A percentile compares a stretch with the other conserved stretches of the same genome.
These are phyloP conservation scores for Actenoides lindsayi DNA, from an alignment of 2,113 vertebrate species.

Conservation along the genomic window DNA sequence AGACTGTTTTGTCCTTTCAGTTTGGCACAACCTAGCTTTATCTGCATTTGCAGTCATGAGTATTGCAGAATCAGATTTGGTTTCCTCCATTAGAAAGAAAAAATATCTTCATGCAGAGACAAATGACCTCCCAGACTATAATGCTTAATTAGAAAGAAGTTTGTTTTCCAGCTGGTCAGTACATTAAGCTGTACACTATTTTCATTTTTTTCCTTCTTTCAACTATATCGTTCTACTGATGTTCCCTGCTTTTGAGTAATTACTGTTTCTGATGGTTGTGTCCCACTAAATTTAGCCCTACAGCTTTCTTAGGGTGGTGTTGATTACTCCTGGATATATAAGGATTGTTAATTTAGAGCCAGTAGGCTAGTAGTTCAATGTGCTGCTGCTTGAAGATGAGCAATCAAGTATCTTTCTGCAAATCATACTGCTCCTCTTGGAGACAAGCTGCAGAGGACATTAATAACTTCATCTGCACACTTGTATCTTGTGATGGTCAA, in stretches of 20 bases:
- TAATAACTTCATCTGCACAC: background rate
- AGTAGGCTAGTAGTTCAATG: background rate
- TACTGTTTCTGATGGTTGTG: background rate
- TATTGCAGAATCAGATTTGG: background rate
- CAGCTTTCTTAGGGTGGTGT: background rate
- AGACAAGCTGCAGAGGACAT: background rate
- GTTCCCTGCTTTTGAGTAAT: background rate
- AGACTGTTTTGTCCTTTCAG: background rate
- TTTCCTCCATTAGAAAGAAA: background rate
- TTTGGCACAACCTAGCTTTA: background rate
- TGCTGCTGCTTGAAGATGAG: background rate
- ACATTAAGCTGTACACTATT: background rate
- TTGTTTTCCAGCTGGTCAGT: background rate
- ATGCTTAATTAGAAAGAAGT: background rate
- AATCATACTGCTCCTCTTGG: background rate
- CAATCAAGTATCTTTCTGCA: background rate
- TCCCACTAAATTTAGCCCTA: background rate
- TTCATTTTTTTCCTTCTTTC: background rate
- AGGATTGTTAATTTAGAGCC: background rate
- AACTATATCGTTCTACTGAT: background rate
- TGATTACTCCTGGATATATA: background rate
- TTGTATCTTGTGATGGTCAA: background rate
- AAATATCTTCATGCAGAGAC: background rate
- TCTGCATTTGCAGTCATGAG: background rate
- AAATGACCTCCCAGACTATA: background rate